phyloP scores from a whole-genome alignment of 2,888 invertebrate species.

The Yponomeuta sedellus region DNA sequence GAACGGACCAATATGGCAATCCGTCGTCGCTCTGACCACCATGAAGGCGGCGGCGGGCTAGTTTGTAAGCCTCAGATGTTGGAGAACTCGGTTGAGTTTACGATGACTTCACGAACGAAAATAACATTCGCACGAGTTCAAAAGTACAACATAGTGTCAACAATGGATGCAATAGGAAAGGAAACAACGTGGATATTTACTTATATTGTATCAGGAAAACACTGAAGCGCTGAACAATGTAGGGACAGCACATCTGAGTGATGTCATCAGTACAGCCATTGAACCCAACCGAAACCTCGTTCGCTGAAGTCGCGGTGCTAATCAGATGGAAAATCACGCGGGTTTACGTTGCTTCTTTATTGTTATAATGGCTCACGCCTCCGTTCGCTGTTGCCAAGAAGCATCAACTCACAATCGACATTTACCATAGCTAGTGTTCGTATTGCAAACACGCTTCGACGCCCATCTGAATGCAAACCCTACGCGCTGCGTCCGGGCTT shows the following conservation, averaged over 20 bases:
- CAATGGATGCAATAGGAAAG: not conserved
- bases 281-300: conserved; percentile 28
- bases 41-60: not conserved
- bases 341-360: not conserved
- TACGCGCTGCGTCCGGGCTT: conserved; percentile 64
- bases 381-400: not conserved
- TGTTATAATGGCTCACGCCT: conserved; percentile 30
- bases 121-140: not conserved
- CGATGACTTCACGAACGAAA: not conserved
- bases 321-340: conserved; percentile 34
- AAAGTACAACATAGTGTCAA: not conserved
- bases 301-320: conserved; percentile 26
- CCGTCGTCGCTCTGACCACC: not conserved
- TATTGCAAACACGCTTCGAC: conserved; percentile 60
- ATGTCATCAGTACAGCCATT: conserved; percentile 24
- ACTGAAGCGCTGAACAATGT: not conserved
- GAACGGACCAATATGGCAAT: conserved; percentile 27
- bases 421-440: conserved; percentile 47
- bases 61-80: not conserved
- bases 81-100: not conserved
- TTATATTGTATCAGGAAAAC: not conserved
- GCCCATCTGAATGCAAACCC: conserved; percentile 64
- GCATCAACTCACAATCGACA: conserved; percentile 6
- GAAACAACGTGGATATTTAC: not conserved
- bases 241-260: not conserved